Evolutionary conservation across 2,797 vertebrate species (phyloP).

Genomic region (Helicolenus hilgendorfi): DNA sequence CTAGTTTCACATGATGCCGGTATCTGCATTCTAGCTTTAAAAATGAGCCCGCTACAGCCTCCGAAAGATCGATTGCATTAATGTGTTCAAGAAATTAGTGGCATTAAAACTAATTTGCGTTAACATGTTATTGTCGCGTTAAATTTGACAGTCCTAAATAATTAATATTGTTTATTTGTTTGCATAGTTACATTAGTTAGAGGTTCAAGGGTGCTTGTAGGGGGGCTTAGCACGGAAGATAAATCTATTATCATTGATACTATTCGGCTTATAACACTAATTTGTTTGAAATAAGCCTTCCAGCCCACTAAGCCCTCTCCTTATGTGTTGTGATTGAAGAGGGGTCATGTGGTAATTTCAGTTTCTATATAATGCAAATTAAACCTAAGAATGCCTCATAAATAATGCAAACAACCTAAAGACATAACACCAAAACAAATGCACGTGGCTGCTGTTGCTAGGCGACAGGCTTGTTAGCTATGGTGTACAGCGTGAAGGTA

Average conservation of each 20-base stretch:
- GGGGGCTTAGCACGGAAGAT: background rate
- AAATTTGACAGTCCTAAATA: no score
- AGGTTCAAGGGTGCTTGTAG: background rate
- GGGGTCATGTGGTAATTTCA: slow-evolving; percentile 12
- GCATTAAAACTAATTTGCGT: no score
- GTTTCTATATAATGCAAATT: slow-evolving; percentile 17
- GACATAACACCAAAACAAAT: slow-evolving; percentile 55
- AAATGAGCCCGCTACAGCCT: no score
- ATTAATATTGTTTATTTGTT: no score
- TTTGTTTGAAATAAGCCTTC: background rate
- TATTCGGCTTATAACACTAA: no score
- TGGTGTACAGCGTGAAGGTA: slow-evolving; percentile 14
- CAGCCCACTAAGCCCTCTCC: background rate
- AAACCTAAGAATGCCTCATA: slow-evolving; percentile 6
- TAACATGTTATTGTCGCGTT: no score
- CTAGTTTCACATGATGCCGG: no score
- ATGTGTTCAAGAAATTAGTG: no score
- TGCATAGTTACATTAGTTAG: no score
- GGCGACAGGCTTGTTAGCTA: slow-evolving; percentile 31
- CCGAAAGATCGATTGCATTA: no score
- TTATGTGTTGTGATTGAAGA: slow-evolving; percentile 24
- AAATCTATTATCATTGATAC: background rate
- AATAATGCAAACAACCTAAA: slow-evolving; percentile 40
- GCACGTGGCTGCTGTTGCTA: slow-evolving; percentile 43
- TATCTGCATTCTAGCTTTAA: no score